Base-by-base conservation (phyloP, 2,797 vertebrate species). In the Spinus olivaceus region DNA sequence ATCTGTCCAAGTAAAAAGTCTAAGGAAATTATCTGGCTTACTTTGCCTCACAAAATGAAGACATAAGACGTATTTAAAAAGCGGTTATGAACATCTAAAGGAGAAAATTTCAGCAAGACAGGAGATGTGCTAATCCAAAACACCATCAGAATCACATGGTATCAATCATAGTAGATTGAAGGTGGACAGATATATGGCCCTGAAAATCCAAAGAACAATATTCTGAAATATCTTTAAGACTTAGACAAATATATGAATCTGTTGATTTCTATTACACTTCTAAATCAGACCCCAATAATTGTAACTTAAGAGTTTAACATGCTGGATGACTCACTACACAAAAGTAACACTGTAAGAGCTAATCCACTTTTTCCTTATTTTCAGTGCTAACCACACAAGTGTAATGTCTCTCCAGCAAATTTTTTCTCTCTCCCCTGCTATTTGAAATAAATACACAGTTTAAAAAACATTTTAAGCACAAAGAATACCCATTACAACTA, bases 221-320 rank as follows among this genome's bases (percentile, higher is more conserved):
- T 35, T 69, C 30, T 54, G 8, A 22, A 86, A 76, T 9, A 71
- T 47, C 27, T 64, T 64, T 30, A 81, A 50, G 35, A 42, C 28
- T 67, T 12, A n/a, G 37, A 66, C 15, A 90, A 85, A 33, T 33
- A 65, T 7, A 54, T 63, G 27, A 74, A 63, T 4, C 27, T 42
- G 4, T 12, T 0, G 0, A 25, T 46, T 90, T 24, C 37, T 59
- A 37, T 15, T 33, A 57, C 0, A 2, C 7, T 63, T 54, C 14
- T 24, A 71, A 70, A 19, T 56, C 49, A 71, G 24, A 51, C 28
- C 37, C 21, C 49, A 53, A 4, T 47, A 47, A 81, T 10, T 41
- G 35, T 37, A 59, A 19, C 27, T 59, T 4, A 59, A 67, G 30
- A 60, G 28, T 27, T 74, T 28, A 79, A 57, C 6, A 2, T 19